Conservation (phyloP, 2,888 invertebrate species). For the Acanthosoma haemorrhoidale region DNA sequence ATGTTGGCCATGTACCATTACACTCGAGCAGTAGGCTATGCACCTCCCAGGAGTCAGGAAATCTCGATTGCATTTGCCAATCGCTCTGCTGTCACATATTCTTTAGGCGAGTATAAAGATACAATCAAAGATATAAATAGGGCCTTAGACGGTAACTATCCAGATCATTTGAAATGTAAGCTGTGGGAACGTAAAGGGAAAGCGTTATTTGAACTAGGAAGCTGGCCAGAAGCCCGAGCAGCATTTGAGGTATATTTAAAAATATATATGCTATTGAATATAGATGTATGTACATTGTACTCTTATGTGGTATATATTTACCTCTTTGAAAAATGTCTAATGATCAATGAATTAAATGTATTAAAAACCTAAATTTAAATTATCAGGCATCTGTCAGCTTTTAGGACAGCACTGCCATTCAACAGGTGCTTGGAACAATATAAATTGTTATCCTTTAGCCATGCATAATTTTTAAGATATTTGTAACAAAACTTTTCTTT, state of each 20-base stretch:
- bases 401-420: no score
- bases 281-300: no score
- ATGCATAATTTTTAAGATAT: no score
- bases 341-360: no score
- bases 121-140: constrained; percentile 63
- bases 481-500: no score
- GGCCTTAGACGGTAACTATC: constrained; percentile 58
- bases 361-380: no score
- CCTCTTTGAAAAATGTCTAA: no score
- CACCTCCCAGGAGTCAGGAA: constrained; percentile 55
- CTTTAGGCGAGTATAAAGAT: constrained; percentile 58
- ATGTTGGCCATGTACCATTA: constrained; percentile 51
- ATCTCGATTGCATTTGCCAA: constrained; percentile 65
- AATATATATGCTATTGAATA: neutral
- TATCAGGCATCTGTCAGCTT: no score
- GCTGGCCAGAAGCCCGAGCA: constrained; percentile 16
- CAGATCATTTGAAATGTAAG: constrained; percentile 57
- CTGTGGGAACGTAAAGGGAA: constrained; percentile 54
- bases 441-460: no score
- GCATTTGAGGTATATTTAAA: constrained; percentile 26
- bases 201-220: constrained; percentile 24
- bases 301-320: no score
- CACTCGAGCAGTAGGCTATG: constrained; percentile 59
- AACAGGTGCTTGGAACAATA: no score
- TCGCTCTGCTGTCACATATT: constrained; percentile 67